phyloP scores from a whole-genome alignment of 2,888 invertebrate genomes.

The Caenorhabditis afra region DNA sequence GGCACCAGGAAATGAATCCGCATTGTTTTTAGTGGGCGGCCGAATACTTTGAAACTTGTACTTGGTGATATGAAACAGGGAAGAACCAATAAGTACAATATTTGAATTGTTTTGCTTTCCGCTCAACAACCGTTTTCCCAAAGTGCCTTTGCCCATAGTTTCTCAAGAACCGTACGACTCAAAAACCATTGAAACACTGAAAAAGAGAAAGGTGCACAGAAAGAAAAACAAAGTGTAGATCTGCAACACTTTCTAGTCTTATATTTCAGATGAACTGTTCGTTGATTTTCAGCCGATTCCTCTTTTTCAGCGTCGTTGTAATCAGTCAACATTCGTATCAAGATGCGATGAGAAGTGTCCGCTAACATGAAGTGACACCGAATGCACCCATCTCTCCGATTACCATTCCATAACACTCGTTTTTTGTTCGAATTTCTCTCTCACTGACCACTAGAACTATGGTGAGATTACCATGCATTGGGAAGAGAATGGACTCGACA shows the following conservation, averaged over 20 bases:
- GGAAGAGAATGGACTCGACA: conserved; percentile 21
- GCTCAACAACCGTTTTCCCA: no score
- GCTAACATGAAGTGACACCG: conserved; percentile 48
- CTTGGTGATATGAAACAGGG: no score
- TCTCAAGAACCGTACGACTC: no score
- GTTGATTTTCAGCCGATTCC: conserved; percentile 15
- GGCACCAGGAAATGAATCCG: background rate
- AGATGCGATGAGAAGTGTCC: conserved; percentile 22
- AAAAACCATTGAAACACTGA: no score
- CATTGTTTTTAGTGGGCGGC: background rate
- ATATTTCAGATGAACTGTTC: no score
- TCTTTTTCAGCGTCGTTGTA: background rate
- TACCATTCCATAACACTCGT: conserved; percentile 8
- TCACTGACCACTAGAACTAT: conserved; percentile 31
- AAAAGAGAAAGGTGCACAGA: no score
- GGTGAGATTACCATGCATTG: conserved; percentile 28
- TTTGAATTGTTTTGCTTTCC: background rate
- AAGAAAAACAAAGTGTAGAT: background rate
- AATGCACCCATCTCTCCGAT: conserved; percentile 36
- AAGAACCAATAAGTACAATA: no score
- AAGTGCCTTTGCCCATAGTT: no score
- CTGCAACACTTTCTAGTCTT: no score
- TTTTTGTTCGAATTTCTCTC: background rate
- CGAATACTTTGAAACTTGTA: no score
- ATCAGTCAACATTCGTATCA: conserved; percentile 13